Percentiles rank a stretch among this genome's conserved stretches.
Conservation (phyloP, 2,113 vertebrate genomes). For the Poeciliopsis turrubarensis region DNA sequence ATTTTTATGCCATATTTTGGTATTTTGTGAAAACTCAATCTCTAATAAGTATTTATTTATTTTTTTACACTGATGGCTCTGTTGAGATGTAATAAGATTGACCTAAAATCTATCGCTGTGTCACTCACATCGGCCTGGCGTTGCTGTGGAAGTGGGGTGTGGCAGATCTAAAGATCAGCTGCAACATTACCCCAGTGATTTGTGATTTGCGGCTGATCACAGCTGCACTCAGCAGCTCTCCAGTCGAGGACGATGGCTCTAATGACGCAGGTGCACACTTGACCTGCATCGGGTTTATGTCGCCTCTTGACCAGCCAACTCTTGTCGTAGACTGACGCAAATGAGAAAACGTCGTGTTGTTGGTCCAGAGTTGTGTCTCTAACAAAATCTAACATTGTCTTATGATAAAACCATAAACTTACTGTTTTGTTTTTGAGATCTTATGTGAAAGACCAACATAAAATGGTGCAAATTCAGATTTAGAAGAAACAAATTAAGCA, state of each 20-base stretch:
- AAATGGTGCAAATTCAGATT: too few relatives aligned
- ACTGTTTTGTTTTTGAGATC: too few relatives aligned
- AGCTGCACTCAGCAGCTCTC: conserved; percentile 19
- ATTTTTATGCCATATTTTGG: background rate
- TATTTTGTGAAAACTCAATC: too few relatives aligned
- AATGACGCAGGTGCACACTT: conserved; percentile 24
- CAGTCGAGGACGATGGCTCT: conserved; percentile 11
- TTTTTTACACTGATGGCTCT: background rate
- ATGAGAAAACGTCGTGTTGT: background rate
- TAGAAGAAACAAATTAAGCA: too few relatives aligned
- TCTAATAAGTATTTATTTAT: too few relatives aligned
- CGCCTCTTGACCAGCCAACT: conserved; percentile 5
- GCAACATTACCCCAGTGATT: background rate
- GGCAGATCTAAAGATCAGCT: background rate
- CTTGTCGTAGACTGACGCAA: background rate
- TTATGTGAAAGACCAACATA: too few relatives aligned
- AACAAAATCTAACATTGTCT: too few relatives aligned
- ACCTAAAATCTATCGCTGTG: background rate
- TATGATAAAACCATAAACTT: too few relatives aligned
- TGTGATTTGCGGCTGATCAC: conserved; percentile 28
- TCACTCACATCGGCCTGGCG: background rate
- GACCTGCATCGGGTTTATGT: conserved; percentile 1
- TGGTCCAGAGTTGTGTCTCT: background rate
- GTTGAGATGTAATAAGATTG: conserved; percentile 36
- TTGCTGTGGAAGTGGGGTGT: background rate